phyloP scores from a whole-genome alignment of 2,113 vertebrate genomes.

The Nipponia nippon region DNA sequence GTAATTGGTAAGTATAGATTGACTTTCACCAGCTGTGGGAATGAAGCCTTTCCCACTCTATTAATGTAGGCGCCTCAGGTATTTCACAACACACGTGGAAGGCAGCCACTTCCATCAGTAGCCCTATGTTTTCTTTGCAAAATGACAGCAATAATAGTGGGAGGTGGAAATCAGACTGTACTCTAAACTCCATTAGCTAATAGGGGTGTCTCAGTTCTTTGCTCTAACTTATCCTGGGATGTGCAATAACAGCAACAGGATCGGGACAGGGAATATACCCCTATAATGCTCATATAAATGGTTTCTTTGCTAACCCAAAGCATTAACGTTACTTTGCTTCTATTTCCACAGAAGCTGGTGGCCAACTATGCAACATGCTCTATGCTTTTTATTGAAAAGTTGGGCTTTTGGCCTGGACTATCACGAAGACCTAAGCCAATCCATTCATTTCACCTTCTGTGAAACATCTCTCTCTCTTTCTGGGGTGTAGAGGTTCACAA shows the following conservation, averaged over 20 bases:
- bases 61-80: not conserved
- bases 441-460: not conserved
- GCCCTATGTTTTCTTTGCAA: not conserved
- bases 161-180: not conserved
- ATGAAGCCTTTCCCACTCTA: not conserved
- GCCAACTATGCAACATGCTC: not conserved
- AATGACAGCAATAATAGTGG: not conserved
- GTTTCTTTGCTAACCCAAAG: not conserved
- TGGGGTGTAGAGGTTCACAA: not conserved
- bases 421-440: not conserved
- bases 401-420: not conserved
- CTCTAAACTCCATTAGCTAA: not conserved
- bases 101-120: not conserved
- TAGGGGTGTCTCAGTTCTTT: not conserved
- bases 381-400: not conserved
- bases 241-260: not conserved
- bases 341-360: not conserved
- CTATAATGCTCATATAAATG: not conserved
- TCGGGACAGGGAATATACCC: not conserved
- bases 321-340: not conserved
- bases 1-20: not conserved
- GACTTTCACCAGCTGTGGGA: not conserved
- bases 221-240: not conserved
- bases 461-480: not conserved
- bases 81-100: not conserved